phyloP scores from a whole-genome alignment of 1,140 invertebrate species.

The Ostrea denselamellosa region DNA sequence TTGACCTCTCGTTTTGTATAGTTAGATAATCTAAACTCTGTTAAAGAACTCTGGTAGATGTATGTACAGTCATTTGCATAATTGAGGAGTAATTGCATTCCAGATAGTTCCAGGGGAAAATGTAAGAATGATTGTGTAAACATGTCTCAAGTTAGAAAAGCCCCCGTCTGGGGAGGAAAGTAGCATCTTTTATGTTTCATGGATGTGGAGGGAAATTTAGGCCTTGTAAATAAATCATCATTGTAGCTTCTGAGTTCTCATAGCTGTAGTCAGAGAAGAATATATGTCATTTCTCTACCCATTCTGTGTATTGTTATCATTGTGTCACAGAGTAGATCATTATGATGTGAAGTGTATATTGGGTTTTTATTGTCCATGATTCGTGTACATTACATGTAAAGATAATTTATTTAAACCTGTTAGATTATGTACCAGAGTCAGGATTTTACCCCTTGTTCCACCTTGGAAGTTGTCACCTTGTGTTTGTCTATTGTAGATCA shows the following conservation, averaged over 20 bases:
- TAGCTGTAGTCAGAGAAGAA: neutral
- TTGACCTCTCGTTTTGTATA: conserved; percentile 36
- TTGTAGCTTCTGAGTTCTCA: conserved; percentile 21
- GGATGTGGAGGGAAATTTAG: conserved; percentile 20
- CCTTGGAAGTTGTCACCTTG: neutral
- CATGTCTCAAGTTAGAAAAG: conserved; percentile 17
- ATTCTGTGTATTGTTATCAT: neutral
- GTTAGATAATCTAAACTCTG: conserved; percentile 24
- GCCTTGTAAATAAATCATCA: conserved; percentile 35
- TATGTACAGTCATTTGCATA: conserved; percentile 15
- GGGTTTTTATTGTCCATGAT: neutral
- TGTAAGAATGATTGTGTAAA: conserved; percentile 30
- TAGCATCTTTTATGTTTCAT: conserved; percentile 9
- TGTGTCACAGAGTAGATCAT: neutral
- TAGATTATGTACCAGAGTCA: conserved; percentile 1
- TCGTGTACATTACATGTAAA: conserved; percentile 23
- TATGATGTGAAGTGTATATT: neutral
- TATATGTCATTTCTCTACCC: neutral
- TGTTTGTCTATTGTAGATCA: neutral
- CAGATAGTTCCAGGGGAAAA: conserved; percentile 13
- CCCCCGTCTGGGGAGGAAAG: neutral
- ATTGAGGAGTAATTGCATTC: conserved; percentile 37
- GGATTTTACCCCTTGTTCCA: conserved; percentile 11
- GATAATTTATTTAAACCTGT: conserved; percentile 31
- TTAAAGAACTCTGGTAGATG: neutral